Evolutionary conservation across 2,113 vertebrate species (phyloP), one percentile per base, ranked within the genome.

Genomic region (Gambusia holbrooki): DNA sequence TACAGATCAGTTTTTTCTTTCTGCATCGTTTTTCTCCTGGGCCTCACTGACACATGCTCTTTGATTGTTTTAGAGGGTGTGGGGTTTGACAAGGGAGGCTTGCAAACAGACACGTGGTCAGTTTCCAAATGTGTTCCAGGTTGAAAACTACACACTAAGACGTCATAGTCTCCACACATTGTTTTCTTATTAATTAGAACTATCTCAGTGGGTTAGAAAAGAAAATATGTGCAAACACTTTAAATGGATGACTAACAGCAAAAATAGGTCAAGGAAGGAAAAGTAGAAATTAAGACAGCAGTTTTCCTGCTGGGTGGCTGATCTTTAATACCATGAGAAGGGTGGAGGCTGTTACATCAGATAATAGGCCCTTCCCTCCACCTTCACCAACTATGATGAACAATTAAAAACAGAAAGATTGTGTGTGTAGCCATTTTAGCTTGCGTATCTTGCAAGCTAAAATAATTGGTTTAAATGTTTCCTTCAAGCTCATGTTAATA

Each of bases 51-150:
- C 54, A 71, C 70, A 87, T 78, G 65, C 45, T 9, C 0, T 5
- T 72, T 61, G 69, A 73, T 89, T 90, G 73, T 83, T 88, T 81
- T 84, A 84, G 86, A 60, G 87, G 88, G 87, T 69, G 88, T 92
- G 89, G 86, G 79, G 71, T 86, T 87, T 78, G 69, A 83, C 60
- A 30, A 88, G 68, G 60, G 74, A 90, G 62, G 66, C 67, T 84
- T 13, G 73, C 83, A 92, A 84, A 91, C 76, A 84, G 82, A 92
- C 87, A 88, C 89, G 84, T 84, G 85, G 82, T 84, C 33, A 22
- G n/a, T 29, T 83, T 62, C 66, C 40, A 51, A 71, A 76, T 7
- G 25, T 65, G 81, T 81, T 62, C 68, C 48, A 72, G 42, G 71
- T 28, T 19, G 66, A 54, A 64, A 13, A 45, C 2, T 14, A 33